Evolutionary conservation across 2,113 vertebrate genomes (phyloP).

Genomic region (Gila orcuttii): DNA sequence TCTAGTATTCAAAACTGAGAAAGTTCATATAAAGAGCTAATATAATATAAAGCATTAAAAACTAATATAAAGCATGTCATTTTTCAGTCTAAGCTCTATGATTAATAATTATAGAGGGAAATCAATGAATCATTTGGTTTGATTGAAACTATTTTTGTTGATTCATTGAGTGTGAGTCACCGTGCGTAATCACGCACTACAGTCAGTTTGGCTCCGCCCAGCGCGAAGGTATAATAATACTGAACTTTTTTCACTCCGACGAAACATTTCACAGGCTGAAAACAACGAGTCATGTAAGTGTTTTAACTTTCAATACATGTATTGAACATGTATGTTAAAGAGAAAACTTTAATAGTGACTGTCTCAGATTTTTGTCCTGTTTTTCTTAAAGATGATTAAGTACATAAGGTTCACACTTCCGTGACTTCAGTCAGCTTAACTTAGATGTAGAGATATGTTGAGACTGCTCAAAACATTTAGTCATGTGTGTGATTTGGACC

Average conservation of each 20-base stretch:
- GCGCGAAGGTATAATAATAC: accelerated
- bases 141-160: background rate
- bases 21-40: too few relatives aligned
- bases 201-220: background rate
- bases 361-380: background rate
- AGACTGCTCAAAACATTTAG: background rate
- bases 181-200: background rate
- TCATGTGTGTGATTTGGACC: background rate
- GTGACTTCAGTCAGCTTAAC: background rate
- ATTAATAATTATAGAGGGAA: background rate
- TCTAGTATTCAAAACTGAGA: too few relatives aligned
- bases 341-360: background rate
- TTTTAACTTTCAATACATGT: background rate
- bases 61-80: background rate
- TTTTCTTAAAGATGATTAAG: background rate
- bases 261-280: too few relatives aligned
- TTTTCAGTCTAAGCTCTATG: too few relatives aligned
- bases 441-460: background rate
- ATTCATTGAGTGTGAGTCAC: background rate
- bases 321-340: background rate
- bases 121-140: background rate
- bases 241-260: accelerated
- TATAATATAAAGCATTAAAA: background rate
- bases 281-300: conserved; percentile 4
- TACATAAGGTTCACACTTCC: background rate